Evolutionary conservation across 2,113 vertebrate species (phyloP), one percentile per base, ranked within the genome.

Genomic region (Colinus virginianus): DNA sequence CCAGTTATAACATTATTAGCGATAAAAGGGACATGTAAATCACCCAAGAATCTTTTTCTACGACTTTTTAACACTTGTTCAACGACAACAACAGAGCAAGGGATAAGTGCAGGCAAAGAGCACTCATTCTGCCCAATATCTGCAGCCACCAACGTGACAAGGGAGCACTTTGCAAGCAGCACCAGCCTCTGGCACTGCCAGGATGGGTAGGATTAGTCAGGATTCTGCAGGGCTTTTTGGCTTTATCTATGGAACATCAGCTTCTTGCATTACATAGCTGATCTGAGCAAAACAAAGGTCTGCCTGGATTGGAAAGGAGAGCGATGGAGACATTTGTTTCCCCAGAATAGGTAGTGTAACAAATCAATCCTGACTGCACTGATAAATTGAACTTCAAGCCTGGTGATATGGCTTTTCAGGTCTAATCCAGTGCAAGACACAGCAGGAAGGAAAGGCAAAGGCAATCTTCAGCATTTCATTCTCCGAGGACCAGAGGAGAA

Each of bases 221-320:
- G 75, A 94, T 92, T 92, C 87, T 89, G 67, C 89, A 96, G 80
- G 26, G 7, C 90, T 94, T 58, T 53, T 84, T 45, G 30, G 53
- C 87, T 95, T 95, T 94, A 96, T 94, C 91, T 93, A 84, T 68
- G 69, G 77, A 95, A 94, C 49, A 84, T 94, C 97, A 94, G 93
- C 78, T 88, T 89, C 90, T 89, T 96, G 86, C 90, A 91, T 96
- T 97, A 90, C 92, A 95, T 51, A 87, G 87, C 81, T 94, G 88
- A 96, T 95, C 84, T 71, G 93, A 94, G 90, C 93, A 94, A 96
- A 96, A 96, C 90, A 96, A 94, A 95, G 91, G 94, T 94, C 93
- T 93, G 87, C 76, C 90, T 77, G 76, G 93, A 84, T 58, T 90
- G 91, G 95, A 96, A 95, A 58, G 83, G 83, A 88, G 67, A 6